These are phyloP conservation scores for Ormyrus rosae DNA, from an alignment of 2,888 invertebrate species.

Conservation along the genomic window DNA sequence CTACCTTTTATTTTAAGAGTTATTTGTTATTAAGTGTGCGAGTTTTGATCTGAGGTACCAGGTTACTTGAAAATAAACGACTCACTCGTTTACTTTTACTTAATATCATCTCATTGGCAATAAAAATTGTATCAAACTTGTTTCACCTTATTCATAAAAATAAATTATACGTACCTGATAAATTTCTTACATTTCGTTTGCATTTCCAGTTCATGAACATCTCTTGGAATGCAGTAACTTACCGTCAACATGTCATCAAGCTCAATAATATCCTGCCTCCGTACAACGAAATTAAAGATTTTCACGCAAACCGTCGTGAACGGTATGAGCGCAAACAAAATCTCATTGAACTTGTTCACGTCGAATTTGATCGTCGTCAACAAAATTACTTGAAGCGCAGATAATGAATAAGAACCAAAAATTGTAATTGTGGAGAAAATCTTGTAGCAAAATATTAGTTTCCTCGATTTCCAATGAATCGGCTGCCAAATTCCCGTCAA, in stretches of 20 bases:
- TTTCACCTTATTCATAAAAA: neutral
- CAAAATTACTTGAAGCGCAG: neutral
- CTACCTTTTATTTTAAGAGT: neutral
- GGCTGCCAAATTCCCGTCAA: neutral
- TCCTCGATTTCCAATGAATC: neutral
- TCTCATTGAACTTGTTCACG: neutral
- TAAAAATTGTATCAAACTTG: neutral
- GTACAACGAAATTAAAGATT: neutral
- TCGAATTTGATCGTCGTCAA: neutral
- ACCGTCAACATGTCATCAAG: neutral
- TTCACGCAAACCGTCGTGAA: neutral
- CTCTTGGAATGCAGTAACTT: slow-evolving; percentile 1
- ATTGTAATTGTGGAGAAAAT: neutral
- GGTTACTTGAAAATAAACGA: neutral
- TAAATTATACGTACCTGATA: neutral
- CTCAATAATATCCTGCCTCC: neutral
- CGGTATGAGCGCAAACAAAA: neutral
- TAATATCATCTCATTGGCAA: neutral
- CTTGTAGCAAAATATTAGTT: neutral
- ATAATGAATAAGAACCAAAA: neutral
- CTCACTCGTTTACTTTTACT: neutral
- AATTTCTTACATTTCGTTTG: neutral
- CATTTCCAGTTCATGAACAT: neutral
- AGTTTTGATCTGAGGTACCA: neutral
- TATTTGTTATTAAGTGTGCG: neutral